Conservation (phyloP, 2,113 vertebrate species). For the Salminus brasiliensis region DNA sequence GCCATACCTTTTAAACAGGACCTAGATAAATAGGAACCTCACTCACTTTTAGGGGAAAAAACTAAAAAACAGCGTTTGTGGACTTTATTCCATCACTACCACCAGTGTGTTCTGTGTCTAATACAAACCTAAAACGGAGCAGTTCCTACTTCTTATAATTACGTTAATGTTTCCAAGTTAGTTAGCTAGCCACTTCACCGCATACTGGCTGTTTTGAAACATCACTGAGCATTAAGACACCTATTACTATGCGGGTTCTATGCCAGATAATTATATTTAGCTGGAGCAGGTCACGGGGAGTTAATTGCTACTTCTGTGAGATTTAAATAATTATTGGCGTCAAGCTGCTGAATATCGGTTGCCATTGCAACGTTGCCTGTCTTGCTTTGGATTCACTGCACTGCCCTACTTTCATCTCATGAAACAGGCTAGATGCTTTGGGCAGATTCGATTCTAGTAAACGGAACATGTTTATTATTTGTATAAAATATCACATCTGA, state of each 20-base stretch:
- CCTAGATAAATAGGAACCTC: no score
- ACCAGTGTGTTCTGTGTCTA: background rate
- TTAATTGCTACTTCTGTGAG: constrained; percentile 63
- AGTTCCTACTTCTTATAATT: background rate
- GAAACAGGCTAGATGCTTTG: background rate
- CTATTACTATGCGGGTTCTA: constrained; percentile 53
- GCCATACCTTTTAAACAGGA: no score
- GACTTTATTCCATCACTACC: no score
- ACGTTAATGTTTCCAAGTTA: constrained; percentile 7
- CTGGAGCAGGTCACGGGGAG: constrained; percentile 58
- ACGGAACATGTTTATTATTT: background rate
- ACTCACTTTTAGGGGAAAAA: background rate
- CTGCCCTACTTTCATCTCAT: background rate
- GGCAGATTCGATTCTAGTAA: background rate
- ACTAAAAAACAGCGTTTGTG: background rate
- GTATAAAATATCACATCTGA: no score
- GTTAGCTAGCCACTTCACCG: constrained; percentile 35
- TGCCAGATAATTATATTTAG: constrained; percentile 63
- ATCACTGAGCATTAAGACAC: constrained; percentile 53
- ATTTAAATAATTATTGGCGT: constrained; percentile 59
- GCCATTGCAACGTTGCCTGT: constrained; percentile 20
- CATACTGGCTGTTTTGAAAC: constrained; percentile 47
- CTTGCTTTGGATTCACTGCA: constrained; percentile 13
- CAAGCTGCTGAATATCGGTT: constrained; percentile 50
- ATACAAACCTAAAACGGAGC: background rate